Evolutionary conservation across 2,797 vertebrate genomes (phyloP).

Genomic region (Leuciscus waleckii): DNA sequence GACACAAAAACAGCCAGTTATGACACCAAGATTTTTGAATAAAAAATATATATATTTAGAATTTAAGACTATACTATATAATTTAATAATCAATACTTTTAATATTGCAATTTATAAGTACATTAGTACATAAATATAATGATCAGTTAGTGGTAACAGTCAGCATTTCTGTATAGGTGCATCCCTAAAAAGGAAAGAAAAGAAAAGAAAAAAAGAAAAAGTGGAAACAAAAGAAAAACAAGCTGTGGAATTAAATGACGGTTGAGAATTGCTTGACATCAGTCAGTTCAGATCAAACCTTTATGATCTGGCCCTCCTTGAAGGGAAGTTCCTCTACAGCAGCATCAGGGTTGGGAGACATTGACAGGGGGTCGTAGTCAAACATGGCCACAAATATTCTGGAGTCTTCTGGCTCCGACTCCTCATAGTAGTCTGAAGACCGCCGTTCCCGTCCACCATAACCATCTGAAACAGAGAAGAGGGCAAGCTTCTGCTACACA

Average conservation of each 20-base stretch:
- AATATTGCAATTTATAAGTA: background rate
- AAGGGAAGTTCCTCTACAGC: constrained; percentile 96
- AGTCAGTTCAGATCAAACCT: constrained; percentile 74
- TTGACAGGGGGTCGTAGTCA: constrained; percentile 95
- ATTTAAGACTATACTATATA: no score
- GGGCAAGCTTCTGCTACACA: constrained; percentile 52
- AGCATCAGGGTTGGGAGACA: constrained; percentile 98
- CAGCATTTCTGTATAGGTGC: background rate
- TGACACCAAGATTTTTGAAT: no score
- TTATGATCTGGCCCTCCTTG: constrained; percentile 97
- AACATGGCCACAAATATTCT: constrained; percentile 97
- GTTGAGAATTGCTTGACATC: background rate
- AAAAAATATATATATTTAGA: no score
- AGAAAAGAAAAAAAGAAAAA: background rate
- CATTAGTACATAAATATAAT: no score
- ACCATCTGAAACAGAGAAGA: constrained; percentile 81
- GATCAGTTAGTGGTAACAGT: background rate
- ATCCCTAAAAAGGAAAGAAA: background rate
- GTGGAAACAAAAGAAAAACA: background rate
- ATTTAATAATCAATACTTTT: no score
- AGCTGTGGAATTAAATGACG: background rate
- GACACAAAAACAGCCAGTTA: no score
- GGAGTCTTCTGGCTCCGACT: constrained; percentile 87
- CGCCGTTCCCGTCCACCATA: constrained; percentile 83
- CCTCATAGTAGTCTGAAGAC: constrained; percentile 89